Base-by-base conservation (phyloP, 2,113 vertebrate species). In the Glaucomys volans region DNA sequence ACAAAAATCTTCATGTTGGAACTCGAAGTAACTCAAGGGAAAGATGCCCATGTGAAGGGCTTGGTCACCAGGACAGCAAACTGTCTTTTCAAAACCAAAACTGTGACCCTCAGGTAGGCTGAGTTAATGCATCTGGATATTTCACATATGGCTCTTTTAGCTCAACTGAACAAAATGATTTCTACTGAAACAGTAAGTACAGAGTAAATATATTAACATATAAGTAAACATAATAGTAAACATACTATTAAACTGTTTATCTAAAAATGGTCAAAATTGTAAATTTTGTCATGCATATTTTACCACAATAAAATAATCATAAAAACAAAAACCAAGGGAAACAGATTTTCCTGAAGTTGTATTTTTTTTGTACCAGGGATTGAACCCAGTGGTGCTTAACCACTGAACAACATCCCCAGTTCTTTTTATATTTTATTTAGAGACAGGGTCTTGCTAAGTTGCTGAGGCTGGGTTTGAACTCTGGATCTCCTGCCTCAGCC, bases 61-160 rank as follows among this genome's bases (percentile, higher is more conserved):
- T 97, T 97, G 77, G 97, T 88, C 96, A 74, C 50, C 93, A 97
- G 87, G 98, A 99, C 22, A 99, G 98, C 98, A 99, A 99, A 98
- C 98, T 98, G 94, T 84, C 98, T 84, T 98, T 99, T 44, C 98
- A 98, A 26, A 99, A 99, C 32, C 99, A 99, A 77, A 99, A 97
- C 47, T 96, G 98, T 47, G 98, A 92, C 79, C 77, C 98, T 83
- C 98, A 95, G 99, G 99, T 99, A 98, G 98, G 99, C 93, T 74
- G 35, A 82, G 89, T 64, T 40, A 54, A 18, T 59, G 66, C 9
- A 75, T 94, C 30, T 82, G 26, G 30, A 32, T 92, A 62, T 90
- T 37, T 80, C 82, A 7, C 37, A 8, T 75, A 69, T 42, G 30
- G 59, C 52, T 74, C 26, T 94, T 96, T 94, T 59, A 95, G 52